These are phyloP conservation scores for Meleagris gallopavo DNA, from an alignment of 2,113 vertebrate genomes.

Conservation along the genomic window DNA sequence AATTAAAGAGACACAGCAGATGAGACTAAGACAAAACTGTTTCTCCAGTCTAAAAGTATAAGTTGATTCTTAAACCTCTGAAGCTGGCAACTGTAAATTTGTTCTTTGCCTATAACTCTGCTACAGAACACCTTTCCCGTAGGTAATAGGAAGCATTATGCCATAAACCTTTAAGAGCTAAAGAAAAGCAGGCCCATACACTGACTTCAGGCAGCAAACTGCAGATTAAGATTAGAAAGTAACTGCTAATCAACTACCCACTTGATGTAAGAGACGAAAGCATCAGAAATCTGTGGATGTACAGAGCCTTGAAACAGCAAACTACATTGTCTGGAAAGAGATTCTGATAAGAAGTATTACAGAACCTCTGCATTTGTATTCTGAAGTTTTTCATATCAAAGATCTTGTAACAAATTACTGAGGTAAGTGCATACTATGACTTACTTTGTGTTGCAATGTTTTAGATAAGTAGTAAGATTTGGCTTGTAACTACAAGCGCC, in stretches of 20 bases:
- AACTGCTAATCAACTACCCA: background rate
- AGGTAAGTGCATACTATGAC: background rate
- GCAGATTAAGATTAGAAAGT: background rate
- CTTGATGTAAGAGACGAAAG: rapidly evolving
- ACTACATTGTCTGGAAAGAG: background rate
- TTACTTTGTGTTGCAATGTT: background rate
- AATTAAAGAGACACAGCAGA: background rate
- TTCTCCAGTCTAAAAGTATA: background rate
- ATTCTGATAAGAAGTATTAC: background rate
- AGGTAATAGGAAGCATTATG: background rate
- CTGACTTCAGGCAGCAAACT: background rate
- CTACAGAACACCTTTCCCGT: no score
- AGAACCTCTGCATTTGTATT: background rate
- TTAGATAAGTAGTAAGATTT: background rate
- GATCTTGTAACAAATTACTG: background rate
- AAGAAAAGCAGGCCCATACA: background rate
- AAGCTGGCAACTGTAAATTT: background rate
- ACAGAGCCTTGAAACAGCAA: background rate
- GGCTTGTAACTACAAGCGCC: background rate
- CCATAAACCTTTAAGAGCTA: background rate
- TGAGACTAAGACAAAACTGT: background rate
- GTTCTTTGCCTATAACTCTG: background rate
- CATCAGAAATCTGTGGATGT: rapidly evolving
- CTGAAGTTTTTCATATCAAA: background rate
- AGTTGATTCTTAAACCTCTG: background rate